phyloP scores from a whole-genome alignment of 2,797 vertebrate species.

The Sebastes minor region DNA sequence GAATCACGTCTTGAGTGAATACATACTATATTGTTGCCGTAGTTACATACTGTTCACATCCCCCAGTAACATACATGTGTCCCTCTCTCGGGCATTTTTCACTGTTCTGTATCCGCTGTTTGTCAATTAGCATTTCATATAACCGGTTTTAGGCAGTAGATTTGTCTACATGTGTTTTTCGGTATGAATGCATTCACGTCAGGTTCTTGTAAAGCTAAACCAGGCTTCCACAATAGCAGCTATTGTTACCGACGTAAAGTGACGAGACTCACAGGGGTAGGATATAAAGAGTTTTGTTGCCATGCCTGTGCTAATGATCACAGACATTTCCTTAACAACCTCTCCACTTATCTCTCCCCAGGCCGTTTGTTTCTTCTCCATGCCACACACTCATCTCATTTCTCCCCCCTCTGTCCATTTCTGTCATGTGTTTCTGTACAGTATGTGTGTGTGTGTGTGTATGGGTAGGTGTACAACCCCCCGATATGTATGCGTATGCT shows the following conservation, averaged over 20 bases:
- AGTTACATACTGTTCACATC: neutral
- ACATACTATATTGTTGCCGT: neutral
- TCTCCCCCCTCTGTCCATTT: neutral
- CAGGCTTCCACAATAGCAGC: neutral
- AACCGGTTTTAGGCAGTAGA: neutral
- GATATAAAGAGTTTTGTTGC: conserved; percentile 21
- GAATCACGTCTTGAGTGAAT: conserved; percentile 18
- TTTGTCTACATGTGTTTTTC: neutral
- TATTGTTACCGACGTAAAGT: conserved; percentile 7
- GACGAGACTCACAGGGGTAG: conserved; percentile 16
- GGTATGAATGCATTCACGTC: neutral
- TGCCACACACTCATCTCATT: neutral
- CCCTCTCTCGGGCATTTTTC: neutral
- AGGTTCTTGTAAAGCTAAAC: neutral
- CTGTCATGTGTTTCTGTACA: neutral
- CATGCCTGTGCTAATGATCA: conserved; percentile 25
- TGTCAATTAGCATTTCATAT: neutral
- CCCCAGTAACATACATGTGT: neutral
- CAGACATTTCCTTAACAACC: conserved; percentile 27
- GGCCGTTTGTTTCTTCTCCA: conserved; percentile 23
- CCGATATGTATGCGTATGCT: conserved; percentile 11
- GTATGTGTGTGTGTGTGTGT: neutral
- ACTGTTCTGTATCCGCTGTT: neutral
- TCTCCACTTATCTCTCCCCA: conserved; percentile 24
- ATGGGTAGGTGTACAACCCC: neutral